phyloP scores from a whole-genome alignment of 2,888 invertebrate genomes.

The Monopis laevigella region DNA sequence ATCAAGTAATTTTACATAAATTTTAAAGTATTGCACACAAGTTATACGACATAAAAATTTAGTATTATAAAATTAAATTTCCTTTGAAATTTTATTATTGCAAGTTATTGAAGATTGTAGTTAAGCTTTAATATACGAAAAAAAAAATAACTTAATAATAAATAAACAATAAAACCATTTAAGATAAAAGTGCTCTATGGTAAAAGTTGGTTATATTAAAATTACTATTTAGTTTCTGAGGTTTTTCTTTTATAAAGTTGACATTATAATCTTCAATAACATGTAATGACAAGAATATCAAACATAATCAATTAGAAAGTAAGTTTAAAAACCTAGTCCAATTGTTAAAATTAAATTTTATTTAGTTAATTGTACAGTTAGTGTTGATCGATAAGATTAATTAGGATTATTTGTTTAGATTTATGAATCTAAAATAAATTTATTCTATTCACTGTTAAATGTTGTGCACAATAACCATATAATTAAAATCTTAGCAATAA shows the following conservation, averaged over 20 bases:
- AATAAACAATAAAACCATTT: too few relatives aligned
- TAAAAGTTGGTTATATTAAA: too few relatives aligned
- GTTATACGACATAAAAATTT: conserved; percentile 30
- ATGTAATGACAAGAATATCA: conserved; percentile 54
- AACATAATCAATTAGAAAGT: conserved; percentile 44
- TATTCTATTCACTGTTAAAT: conserved; percentile 57
- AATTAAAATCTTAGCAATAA: conserved; percentile 49
- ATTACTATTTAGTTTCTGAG: too few relatives aligned
- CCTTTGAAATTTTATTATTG: conserved; percentile 17
- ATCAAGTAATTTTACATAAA: conserved; percentile 1
- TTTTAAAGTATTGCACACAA: conserved; percentile 21
- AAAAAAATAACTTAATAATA: too few relatives aligned
- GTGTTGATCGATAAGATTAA: conserved; percentile 2
- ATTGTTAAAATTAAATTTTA: not conserved
- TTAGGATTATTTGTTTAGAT: conserved; percentile 36
- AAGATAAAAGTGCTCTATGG: too few relatives aligned
- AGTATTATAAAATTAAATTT: too few relatives aligned
- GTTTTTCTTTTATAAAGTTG: too few relatives aligned
- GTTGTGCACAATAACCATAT: conserved; percentile 62
- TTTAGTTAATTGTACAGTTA: not conserved
- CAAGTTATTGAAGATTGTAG: conserved; percentile 25
- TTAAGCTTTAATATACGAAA: too few relatives aligned
- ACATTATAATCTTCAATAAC: conserved; percentile 32
- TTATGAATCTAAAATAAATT: conserved; percentile 26
- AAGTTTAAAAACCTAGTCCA: not conserved